phyloP scores from a whole-genome alignment of 2,888 invertebrate genomes.

The Dascillus cervinus region DNA sequence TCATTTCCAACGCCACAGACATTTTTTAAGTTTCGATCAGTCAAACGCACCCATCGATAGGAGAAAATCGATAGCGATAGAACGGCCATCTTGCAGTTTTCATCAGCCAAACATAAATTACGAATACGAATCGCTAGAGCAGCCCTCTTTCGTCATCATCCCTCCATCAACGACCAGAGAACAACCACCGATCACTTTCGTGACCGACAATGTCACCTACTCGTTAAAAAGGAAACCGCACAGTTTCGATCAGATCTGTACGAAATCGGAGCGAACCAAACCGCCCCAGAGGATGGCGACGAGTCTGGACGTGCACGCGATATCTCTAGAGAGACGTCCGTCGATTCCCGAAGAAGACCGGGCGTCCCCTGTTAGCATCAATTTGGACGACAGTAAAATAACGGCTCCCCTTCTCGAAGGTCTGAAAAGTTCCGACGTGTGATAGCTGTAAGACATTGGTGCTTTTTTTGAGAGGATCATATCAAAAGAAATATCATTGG shows the following conservation, averaged over 20 bases:
- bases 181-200: conserved; percentile 10
- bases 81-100: conserved; percentile 22
- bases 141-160: conserved; percentile 20
- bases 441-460: conserved; percentile 20
- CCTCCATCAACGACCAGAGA: conserved; percentile 15
- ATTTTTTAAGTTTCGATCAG: conserved; percentile 40
- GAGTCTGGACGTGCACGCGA: conserved; percentile 30
- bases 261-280: conserved; percentile 21
- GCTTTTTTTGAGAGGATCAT: too few relatives aligned
- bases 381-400: conserved; percentile 35
- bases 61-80: conserved; percentile 28
- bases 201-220: conserved; percentile 8
- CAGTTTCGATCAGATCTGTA: conserved; percentile 36
- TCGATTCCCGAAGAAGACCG: conserved; percentile 27
- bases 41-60: conserved; percentile 23
- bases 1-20: conserved; percentile 26
- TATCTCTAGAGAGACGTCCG: conserved; percentile 25
- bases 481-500: too few relatives aligned
- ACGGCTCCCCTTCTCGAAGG: conserved; percentile 37
- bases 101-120: conserved; percentile 18
- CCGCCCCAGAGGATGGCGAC: conserved; percentile 35
- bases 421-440: conserved; percentile 40
- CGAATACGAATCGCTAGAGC: conserved; percentile 18
- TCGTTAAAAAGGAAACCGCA: conserved; percentile 30
- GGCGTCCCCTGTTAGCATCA: conserved; percentile 27